Evolutionary conservation across 1,140 invertebrate genomes (phyloP).

Genomic region (Drosophila pruinosa): DNA sequence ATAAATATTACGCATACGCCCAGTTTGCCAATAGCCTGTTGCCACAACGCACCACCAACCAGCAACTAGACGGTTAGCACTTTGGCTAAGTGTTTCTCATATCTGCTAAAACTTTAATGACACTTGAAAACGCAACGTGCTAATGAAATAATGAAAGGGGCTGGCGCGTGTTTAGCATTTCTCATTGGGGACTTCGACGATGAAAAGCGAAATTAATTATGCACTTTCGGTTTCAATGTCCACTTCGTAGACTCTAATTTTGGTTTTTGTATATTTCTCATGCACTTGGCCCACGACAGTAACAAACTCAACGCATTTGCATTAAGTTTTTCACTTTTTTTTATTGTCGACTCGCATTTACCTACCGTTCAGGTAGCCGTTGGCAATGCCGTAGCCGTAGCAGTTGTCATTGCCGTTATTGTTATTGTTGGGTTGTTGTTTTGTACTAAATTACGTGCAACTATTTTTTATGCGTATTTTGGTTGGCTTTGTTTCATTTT

Average conservation of each 20-base stretch:
- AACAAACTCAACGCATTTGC: constrained; percentile 48
- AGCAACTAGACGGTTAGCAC: neutral
- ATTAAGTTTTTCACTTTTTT: constrained; percentile 60
- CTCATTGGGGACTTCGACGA: neutral
- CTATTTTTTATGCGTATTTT: constrained; percentile 69
- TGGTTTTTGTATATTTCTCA: constrained; percentile 49
- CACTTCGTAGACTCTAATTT: constrained; percentile 36
- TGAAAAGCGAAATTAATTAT: constrained; percentile 68
- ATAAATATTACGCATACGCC: constrained; percentile 17
- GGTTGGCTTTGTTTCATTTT: constrained; percentile 16
- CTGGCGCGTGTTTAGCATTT: constrained; percentile 35
- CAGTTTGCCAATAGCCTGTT: neutral
- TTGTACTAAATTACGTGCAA: constrained; percentile 74
- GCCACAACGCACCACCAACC: neutral
- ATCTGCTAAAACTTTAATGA: constrained; percentile 21
- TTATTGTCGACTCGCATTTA: constrained; percentile 40
- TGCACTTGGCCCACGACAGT: constrained; percentile 34
- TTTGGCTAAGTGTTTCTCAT: constrained; percentile 31
- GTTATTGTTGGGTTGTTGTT: constrained; percentile 22
- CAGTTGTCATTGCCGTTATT: constrained; percentile 13
- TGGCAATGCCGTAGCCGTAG: constrained; percentile 9
- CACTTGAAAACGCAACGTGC: constrained; percentile 17
- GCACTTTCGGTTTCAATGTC: constrained; percentile 59
- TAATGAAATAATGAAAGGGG: constrained; percentile 11
- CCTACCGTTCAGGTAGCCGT: constrained; percentile 34